Base-by-base conservation (phyloP, 2,888 invertebrate species). In the Clistopyga incitator region DNA sequence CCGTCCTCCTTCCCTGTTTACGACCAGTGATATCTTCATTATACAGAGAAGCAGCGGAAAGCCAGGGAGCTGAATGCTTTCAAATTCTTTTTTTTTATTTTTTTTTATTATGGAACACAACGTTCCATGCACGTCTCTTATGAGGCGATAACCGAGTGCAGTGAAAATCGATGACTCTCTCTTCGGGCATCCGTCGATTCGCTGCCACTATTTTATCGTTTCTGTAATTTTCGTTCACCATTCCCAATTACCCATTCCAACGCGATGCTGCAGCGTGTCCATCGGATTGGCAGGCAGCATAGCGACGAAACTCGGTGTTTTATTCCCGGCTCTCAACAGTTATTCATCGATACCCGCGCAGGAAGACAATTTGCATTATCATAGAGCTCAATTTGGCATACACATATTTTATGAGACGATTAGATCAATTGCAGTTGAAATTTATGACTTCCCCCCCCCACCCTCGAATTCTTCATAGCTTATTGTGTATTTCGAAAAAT, bases 1-100 rank as follows among this genome's bases (percentile, higher is more conserved):
- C 54, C 42, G 71, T n/a, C 29, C 70, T 81, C 54, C 70, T 64
- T 64, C 38, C 38, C 64, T 64, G 34, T 64, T 64, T 64, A 38
- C 64, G 64, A 64, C 64, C 64, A 38, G 64, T 64, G 64, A 64
- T 64, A 64, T 64, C 64, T 64, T 64, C 64, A 38, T 64, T 64
- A 64, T 38, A 64, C 64, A 64, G 64, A 64, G 64, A 38, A 38
- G n/a, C 64, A 42, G 20, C 64, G 38, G 38, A 38, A 38, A 64
- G 20, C 20, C 34, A n/a, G 34, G 18, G 29, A 8, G 38, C 20
- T 6, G 18, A 64, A 64, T 64, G 20, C 42, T 64, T 64, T 64
- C 18, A 64, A 34, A 18, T 38, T n/a, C n/a, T n/a, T n/a, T n/a
- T n/a, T n/a, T n/a, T n/a, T n/a, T n/a, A n/a, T n/a, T n/a, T n/a